A percentile compares a stretch with the other conserved stretches of the same genome.
phyloP scores from a whole-genome alignment of 37 sponge, comb jelly and placozoan genomes.

The Corticium candelabrum region DNA sequence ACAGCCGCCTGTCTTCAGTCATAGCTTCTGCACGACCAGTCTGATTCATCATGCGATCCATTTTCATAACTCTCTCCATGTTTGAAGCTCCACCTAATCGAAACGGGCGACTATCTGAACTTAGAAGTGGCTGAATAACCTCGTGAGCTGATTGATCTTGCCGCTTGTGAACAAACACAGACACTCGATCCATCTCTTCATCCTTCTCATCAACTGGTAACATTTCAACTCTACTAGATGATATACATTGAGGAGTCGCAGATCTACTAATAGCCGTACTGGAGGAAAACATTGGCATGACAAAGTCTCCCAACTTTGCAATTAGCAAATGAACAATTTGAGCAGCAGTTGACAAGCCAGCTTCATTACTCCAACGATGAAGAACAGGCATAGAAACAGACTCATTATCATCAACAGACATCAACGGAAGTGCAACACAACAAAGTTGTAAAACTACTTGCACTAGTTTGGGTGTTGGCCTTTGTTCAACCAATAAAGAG shows the following conservation, averaged over 20 bases:
- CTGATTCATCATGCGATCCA: constrained; percentile 61
- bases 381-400: background rate
- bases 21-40: constrained; percentile 57
- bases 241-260: too few species aligned
- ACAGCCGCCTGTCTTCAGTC: constrained; percentile 57
- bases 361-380: background rate
- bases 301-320: constrained; percentile 82
- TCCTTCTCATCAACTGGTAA: background rate
- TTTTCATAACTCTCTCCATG: constrained; percentile 57
- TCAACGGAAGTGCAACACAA: constrained; percentile 91
- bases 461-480: constrained; percentile 89
- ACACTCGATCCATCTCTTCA: constrained; percentile 47
- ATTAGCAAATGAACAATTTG: constrained; percentile 63
- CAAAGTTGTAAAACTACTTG: constrained; percentile 83
- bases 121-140: constrained; percentile 63
- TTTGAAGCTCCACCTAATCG: constrained; percentile 12
- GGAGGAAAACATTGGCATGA: constrained; percentile 25
- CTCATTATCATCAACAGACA: constrained; percentile 59
- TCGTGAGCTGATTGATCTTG: constrained; percentile 68
- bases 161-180: constrained; percentile 69
- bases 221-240: background rate
- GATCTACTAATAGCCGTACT: background rate
- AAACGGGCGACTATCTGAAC: constrained; percentile 12
- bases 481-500: constrained; percentile 77
- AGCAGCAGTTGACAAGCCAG: constrained; percentile 23